Base-by-base conservation (phyloP, 2,888 invertebrate genomes). In the Operophtera brumata region DNA sequence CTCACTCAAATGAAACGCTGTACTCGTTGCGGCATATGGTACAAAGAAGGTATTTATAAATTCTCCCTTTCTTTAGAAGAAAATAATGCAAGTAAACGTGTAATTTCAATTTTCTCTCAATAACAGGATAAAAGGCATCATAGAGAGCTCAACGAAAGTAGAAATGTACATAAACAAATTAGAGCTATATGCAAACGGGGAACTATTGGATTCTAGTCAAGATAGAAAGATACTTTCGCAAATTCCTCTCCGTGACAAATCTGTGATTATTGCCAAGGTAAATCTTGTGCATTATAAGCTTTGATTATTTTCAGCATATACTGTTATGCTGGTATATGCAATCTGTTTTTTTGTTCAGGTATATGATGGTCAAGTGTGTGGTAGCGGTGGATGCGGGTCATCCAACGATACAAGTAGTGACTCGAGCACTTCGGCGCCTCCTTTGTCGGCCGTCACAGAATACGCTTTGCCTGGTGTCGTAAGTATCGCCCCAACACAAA, bases 1-100 rank as follows among this genome's bases (percentile, higher is more conserved):
- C 98, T 40, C 99, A 99, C 86, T 96, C 95, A 56, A 98, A 99
- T 82, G 98, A 99, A 79, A 98, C 98, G 2, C 91, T 99, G 67
- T 95, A 96, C 48, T 94, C 96, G 32, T 92, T 98, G 59, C 92
- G 97, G 64, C 91, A 96, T 54, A 94, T 94, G 69, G 93, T 97
- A 71, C 91, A 96, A 74, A 91, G 93, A 68, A 91, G 94, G 91
- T 89, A 65, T 37, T 54, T 20, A 61, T 20, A 11, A 12, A 5
- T 1, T 37, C 13, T 37, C 12, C 13, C 34, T 5, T 20, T 20
- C 2, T 20, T 20, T 20, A 3, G 20, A n/a, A n/a, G n/a, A n/a
- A n/a, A n/a, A n/a, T n/a, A n/a, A 20, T 20, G 20, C 4, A 20
- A 20, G 4, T 20, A 20, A 20, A 20, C 4, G 2, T 20, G 6